Evolutionary conservation across 2,113 vertebrate species (phyloP), one percentile per base, ranked within the genome.

Genomic region (Channa argus): DNA sequence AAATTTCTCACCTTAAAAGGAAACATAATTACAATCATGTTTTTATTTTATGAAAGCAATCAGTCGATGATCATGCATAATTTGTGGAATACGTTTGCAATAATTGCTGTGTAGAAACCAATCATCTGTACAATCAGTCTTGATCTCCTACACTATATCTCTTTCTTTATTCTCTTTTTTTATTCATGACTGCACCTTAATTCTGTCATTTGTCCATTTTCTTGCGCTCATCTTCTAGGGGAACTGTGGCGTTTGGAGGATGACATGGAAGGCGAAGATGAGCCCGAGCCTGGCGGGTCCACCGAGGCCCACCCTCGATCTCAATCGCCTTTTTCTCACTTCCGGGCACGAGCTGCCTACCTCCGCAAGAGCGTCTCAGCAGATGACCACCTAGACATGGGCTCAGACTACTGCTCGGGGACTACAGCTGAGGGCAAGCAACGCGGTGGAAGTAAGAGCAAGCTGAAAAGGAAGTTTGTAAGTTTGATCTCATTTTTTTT

Each of bases 391-490:
- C 93, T 97, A 83, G 94, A 94, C 38, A 85, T 94, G 14, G 91
- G 93, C 71, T 70, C 67, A 6, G 91, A 95, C 80, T 93, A 81
- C 0, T 41, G 91, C 0, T 15, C 90, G 5, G 84, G 89, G 36
- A 77, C 89, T 12, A 83, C 88, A 0, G 71, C 73, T 0, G 95
- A 95, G 80, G 86, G 86, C 1, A 95, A 92, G 83, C 86, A 88
- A 0, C 80, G 75, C 12, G 87, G 74, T 44, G 86, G 0, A 38
- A 89, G 82, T 39, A 95, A 96, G 91, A 93, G 92, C 65, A 97
- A 96, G 80, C 95, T 97, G 76, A 96, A 95, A 84, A 95, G 96
- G 10, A 97, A 97, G 41, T 97, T 96, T 56, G 96, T 97, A 86
- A 97, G 96, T 97, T 79, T 33, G 2, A 47, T 10, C 1, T 55